These are phyloP conservation scores for Microtus oregoni DNA, from an alignment of 2,113 vertebrate species.

Conservation along the genomic window DNA sequence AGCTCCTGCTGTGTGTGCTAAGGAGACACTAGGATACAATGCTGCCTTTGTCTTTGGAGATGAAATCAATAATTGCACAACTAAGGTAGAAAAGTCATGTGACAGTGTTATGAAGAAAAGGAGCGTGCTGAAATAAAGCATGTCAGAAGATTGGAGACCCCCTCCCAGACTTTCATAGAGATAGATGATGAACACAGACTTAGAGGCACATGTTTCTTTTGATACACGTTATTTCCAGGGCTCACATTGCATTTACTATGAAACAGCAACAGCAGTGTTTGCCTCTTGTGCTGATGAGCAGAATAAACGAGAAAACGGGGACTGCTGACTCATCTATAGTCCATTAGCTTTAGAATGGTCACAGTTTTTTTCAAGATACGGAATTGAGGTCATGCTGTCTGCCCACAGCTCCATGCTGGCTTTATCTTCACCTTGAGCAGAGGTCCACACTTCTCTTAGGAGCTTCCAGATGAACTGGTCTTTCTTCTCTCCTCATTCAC, in stretches of 20 bases:
- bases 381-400: not conserved
- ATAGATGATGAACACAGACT: not conserved
- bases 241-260: not conserved
- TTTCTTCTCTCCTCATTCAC: not conserved
- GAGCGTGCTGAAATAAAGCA: not conserved
- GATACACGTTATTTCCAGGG: not conserved
- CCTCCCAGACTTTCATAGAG: not conserved
- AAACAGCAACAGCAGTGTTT: not conserved
- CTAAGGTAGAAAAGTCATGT: not conserved
- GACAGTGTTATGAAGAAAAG: not conserved
- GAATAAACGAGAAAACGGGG: not conserved
- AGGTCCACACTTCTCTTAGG: not conserved
- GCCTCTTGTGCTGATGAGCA: not conserved
- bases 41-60: not conserved
- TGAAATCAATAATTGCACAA: not conserved
- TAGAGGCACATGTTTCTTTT: not conserved
- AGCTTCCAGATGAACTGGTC: not conserved
- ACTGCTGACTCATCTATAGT: not conserved
- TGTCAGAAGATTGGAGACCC: fast-evolving
- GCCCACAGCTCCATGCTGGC: not conserved
- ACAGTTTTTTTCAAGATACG: not conserved
- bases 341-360: not conserved
- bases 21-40: not conserved
- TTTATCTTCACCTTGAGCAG: not conserved
- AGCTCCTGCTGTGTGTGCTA: not conserved